Base-by-base conservation (phyloP, 2,113 vertebrate genomes). In the Sclerurus mexicanus region DNA sequence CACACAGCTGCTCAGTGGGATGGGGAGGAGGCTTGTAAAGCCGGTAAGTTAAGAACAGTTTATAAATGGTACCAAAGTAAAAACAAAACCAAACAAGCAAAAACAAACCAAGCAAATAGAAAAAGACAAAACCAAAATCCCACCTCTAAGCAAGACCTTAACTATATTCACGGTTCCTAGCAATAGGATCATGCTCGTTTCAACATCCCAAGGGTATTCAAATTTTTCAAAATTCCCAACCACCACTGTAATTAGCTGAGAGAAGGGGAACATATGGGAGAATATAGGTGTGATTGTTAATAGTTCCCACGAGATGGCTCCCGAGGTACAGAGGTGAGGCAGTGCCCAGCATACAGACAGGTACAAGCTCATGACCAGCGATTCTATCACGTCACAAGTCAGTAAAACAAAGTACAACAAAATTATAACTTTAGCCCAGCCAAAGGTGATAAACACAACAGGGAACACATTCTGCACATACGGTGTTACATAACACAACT, bases 1-100 rank as follows among this genome's bases (percentile, higher is more conserved):
- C 14, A n/a, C 2, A 1, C n/a, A 53, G 33, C 28, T 52, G 16
- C 9, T 75, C 1, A n/a, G 20, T 14, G 4, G 6, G 23, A n/a
- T 46, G 28, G 24, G 19, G 50, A 82, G 59, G 39, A 67, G 16
- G 82, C 53, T 21, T 28, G 8, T 30, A 52, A 75, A 75, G 25
- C 12, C 13, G 46, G 23, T 28, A 10, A 16, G 19, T 21, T 67
- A 82, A 46, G 10, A 75, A 67, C 12, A 59, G 33, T 14, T 52
- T 17, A 68, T 46, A 46, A 46, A 46, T 6, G 28, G 46, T 52
- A 89, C 49, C 33, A 24, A 52, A 72, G 17, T 31, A 10, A 58
- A 64, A 73, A n/a, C 1, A 3, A 8, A 14, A 58, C 55, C 22
- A 60, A 35, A 27, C 25, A 27, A 23, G 35, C 14, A 40, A 12